Percentiles rank a stretch among this genome's conserved stretches.
Evolutionary conservation across 2,113 vertebrate genomes (phyloP).

Genomic region (Sorex fumeus): DNA sequence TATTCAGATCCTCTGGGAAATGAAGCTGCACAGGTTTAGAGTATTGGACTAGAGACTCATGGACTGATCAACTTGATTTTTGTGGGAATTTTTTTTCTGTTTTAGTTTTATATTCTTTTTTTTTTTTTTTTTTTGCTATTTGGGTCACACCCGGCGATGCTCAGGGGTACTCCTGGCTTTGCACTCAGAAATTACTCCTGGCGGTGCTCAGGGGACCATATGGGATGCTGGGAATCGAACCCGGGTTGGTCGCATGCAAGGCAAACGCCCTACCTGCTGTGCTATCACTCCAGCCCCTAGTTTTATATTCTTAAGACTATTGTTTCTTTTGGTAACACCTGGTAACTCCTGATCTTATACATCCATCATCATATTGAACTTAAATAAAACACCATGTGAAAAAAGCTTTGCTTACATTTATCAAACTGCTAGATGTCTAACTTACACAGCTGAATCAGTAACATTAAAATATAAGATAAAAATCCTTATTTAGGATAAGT

Average conservation of each 20-base stretch:
- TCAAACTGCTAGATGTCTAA: neutral
- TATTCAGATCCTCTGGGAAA: neutral
- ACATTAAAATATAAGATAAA: constrained; percentile 19
- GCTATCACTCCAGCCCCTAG: too few relatives aligned
- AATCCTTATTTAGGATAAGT: neutral
- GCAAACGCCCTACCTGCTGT: too few relatives aligned
- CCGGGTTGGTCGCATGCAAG: too few relatives aligned
- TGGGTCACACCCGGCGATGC: too few relatives aligned
- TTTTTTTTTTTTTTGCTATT: neutral
- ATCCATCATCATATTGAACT: neutral
- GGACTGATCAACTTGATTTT: neutral
- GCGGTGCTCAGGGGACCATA: too few relatives aligned
- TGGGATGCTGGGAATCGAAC: too few relatives aligned
- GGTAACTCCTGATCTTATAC: neutral
- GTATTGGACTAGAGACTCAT: neutral
- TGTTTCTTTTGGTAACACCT: neutral
- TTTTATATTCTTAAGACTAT: neutral
- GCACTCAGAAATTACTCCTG: too few relatives aligned
- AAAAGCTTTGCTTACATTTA: neutral
- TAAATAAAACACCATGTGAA: constrained; percentile 22
- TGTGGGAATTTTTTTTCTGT: neutral
- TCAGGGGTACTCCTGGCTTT: too few relatives aligned
- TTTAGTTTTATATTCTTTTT: neutral
- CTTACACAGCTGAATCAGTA: neutral
- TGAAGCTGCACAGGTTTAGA: neutral